These are phyloP conservation scores for Enteromius viviparus DNA, from an alignment of 2,797 vertebrate genomes.

Conservation along the genomic window DNA sequence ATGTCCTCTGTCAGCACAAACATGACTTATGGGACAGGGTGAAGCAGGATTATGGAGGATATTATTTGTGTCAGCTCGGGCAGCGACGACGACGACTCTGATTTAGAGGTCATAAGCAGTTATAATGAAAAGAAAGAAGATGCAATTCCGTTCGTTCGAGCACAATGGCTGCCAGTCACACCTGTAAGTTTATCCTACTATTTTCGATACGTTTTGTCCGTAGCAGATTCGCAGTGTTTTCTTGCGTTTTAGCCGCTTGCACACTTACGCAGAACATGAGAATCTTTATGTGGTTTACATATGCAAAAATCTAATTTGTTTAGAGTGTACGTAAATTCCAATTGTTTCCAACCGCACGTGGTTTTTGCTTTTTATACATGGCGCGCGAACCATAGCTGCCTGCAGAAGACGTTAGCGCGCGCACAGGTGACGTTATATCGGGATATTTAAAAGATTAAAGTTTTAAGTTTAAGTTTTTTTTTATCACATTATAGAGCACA, in stretches of 20 bases:
- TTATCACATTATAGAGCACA: background rate
- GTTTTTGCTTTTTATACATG: background rate
- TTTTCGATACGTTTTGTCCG: background rate
- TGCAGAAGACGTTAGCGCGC: background rate
- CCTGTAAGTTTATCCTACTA: slow-evolving; percentile 61
- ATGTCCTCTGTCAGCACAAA: background rate
- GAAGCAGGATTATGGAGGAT: slow-evolving; percentile 63
- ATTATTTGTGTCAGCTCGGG: slow-evolving; percentile 74
- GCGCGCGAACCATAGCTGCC: no score
- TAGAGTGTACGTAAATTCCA: background rate
- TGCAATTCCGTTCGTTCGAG: slow-evolving; percentile 40
- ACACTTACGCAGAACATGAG: background rate
- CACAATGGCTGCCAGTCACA: slow-evolving; percentile 56
- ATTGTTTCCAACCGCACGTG: background rate
- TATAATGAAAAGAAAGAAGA: slow-evolving; percentile 40
- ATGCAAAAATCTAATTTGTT: slow-evolving; percentile 6
- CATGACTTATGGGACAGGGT: background rate
- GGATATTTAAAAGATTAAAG: background rate
- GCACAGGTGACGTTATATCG: background rate
- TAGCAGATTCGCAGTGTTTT: background rate
- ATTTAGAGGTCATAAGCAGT: slow-evolving; percentile 68
- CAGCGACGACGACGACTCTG: slow-evolving; percentile 68
- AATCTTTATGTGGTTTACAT: background rate
- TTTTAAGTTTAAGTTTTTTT: background rate
- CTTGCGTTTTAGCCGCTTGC: background rate